Base-by-base conservation (phyloP, 2,888 invertebrate genomes). In the Luperina testacea region DNA sequence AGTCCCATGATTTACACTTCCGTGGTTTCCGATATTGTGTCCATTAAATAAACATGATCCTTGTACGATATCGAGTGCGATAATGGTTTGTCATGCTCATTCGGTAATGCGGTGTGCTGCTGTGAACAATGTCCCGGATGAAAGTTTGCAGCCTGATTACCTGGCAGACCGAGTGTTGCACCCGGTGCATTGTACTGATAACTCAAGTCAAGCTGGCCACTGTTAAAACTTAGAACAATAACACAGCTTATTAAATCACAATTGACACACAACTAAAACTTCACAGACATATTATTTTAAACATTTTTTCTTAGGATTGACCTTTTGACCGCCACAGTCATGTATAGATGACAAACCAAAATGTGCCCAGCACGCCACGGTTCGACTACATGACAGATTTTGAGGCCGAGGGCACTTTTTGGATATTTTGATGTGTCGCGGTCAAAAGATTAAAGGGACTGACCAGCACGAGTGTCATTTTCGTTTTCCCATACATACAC, bases 401-500 rank as follows among this genome's bases (percentile, higher is more conserved):
- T 32, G 32, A 32, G 1, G 32, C 32, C 32, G 32, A 1, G 32
- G 32, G 32, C 32, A 32, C 32, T 32, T 32, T 32, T 32, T 32
- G 0, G 32, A 32, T 1, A 1, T 32, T 32, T 32, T 1, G 32
- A 1, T 1, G 32, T 32, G 32, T 32, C 32, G 32, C 32, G 32
- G 32, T 32, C 1, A 32, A 32, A 32, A 32, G 32, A 1, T 32
- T 32, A n/a, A 78, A 78, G 77, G 70, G 20, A 94, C 94, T 90
- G 83, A 95, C 95, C 94, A 90, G 78, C 78, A 91, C 63, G 74
- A 83, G 64, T 77, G 91, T 88, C 92, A 93, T 94, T 73, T 89
- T 91, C 72, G 76, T 82, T 82, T 81, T 75, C 84, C 88, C 85
- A 84, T 86, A 80, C 88, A 87, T 85, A 83, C 86, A 90, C 80